Conservation (phyloP, 2,113 vertebrate genomes). For the Muntiacus reevesi region DNA sequence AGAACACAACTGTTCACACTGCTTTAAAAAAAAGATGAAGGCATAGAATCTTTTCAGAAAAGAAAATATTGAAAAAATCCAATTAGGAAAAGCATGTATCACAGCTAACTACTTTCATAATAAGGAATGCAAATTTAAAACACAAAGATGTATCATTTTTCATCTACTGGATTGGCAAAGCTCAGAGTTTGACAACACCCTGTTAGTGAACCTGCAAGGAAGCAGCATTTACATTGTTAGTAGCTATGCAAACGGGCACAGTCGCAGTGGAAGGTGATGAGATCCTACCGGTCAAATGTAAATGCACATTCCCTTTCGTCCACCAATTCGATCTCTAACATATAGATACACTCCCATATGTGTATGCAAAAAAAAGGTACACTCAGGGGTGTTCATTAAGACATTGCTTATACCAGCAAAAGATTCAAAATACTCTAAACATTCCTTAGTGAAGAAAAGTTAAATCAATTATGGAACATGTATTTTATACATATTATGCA, state of each 20-base stretch:
- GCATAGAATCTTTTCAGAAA: neutral
- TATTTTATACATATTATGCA: neutral
- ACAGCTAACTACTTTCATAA: neutral
- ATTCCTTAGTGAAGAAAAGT: neutral
- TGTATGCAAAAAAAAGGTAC: neutral
- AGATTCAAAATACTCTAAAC: neutral
- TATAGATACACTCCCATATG: neutral
- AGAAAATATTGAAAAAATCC: neutral
- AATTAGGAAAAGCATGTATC: neutral
- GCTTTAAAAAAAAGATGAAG: neutral
- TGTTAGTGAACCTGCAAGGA: neutral
- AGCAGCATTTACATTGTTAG: neutral
- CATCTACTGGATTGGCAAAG: neutral
- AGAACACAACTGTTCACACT: neutral
- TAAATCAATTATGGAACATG: neutral
- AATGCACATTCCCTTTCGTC: neutral
- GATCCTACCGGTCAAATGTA: fast-evolving
- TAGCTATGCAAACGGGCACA: neutral
- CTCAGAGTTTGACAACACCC: neutral
- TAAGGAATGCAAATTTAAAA: neutral
- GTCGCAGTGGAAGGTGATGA: neutral
- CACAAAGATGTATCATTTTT: neutral
- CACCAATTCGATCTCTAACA: neutral
- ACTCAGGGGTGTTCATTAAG: neutral
- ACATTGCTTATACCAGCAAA: neutral